These are phyloP conservation scores for Heterodera schachtii DNA, from an alignment of 1,140 invertebrate genomes.

Conservation along the genomic window DNA sequence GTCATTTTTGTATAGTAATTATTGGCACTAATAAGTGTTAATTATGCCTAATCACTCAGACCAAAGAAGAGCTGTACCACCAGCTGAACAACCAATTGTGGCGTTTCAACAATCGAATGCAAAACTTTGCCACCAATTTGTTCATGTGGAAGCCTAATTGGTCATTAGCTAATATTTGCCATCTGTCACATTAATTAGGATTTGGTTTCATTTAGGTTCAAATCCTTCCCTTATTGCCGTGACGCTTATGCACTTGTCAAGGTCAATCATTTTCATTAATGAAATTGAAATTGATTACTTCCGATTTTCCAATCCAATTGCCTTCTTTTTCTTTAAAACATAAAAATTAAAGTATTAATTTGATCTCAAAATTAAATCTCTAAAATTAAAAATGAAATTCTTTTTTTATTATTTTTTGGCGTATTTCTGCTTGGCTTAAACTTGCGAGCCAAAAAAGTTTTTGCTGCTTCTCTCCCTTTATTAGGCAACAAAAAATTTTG, in stretches of 20 bases:
- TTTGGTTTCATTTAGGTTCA: conserved; percentile 8
- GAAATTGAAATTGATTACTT: no score
- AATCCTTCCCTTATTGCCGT: conserved; percentile 22
- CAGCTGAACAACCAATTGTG: conserved; percentile 19
- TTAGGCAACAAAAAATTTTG: no score
- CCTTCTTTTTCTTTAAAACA: no score
- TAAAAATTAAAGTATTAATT: no score
- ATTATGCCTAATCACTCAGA: neutral
- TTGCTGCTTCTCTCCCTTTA: no score
- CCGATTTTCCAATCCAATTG: no score
- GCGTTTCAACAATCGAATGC: conserved; percentile 32
- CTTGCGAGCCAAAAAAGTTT: no score
- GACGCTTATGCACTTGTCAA: neutral
- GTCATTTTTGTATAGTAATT: neutral
- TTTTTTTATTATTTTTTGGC: no score
- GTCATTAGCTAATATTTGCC: neutral
- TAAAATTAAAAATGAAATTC: no score
- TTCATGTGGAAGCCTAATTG: conserved; percentile 22
- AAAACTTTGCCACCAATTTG: conserved; percentile 31
- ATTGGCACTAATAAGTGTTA: no score
- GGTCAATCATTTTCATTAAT: neutral
- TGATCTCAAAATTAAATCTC: no score
- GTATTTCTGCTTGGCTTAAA: no score
- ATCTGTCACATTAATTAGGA: neutral
- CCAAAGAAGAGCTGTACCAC: conserved; percentile 13